phyloP scores from a whole-genome alignment of 2,888 invertebrate genomes.

The Mesochorus sp. region DNA sequence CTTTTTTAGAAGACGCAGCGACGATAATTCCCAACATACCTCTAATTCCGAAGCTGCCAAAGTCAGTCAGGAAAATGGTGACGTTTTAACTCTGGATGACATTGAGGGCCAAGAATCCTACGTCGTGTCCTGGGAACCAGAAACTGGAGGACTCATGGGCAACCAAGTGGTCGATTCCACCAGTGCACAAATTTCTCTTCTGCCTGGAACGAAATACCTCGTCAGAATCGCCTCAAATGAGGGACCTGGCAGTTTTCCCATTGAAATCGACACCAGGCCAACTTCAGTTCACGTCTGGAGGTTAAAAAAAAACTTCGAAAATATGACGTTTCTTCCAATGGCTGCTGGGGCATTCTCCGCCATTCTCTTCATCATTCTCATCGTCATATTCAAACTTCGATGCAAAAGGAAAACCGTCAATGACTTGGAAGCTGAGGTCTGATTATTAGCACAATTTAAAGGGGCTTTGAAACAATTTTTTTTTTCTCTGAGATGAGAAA shows the following conservation, averaged over 20 bases:
- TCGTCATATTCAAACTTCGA: conserved; percentile 62
- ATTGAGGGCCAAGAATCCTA: conserved; percentile 69
- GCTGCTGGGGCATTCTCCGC: conserved; percentile 67
- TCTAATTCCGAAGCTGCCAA: neutral
- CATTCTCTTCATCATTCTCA: conserved; percentile 61
- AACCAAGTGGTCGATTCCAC: conserved; percentile 79
- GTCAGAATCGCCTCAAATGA: conserved; percentile 79
- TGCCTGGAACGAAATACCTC: conserved; percentile 78
- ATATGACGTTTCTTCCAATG: conserved; percentile 35
- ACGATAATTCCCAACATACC: conserved; percentile 61
- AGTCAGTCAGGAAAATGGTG: neutral
- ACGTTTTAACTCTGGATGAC: conserved; percentile 29
- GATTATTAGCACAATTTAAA: conserved; percentile 47
- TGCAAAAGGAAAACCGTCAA: conserved; percentile 65
- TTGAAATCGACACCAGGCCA: conserved; percentile 78
- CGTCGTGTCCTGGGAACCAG: conserved; percentile 80
- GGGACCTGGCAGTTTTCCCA: conserved; percentile 80
- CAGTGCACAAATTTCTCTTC: conserved; percentile 78
- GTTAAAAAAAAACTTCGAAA: conserved; percentile 70
- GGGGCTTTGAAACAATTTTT: neutral
- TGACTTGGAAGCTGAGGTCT: conserved; percentile 70
- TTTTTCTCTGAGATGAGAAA: neutral
- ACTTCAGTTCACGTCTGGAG: conserved; percentile 69
- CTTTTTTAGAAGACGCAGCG: conserved; percentile 74
- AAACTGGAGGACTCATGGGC: conserved; percentile 79